Evolutionary conservation across 2,113 vertebrate genomes (phyloP), one percentile per base, ranked within the genome.

Genomic region (Triplophysa tibetana): DNA sequence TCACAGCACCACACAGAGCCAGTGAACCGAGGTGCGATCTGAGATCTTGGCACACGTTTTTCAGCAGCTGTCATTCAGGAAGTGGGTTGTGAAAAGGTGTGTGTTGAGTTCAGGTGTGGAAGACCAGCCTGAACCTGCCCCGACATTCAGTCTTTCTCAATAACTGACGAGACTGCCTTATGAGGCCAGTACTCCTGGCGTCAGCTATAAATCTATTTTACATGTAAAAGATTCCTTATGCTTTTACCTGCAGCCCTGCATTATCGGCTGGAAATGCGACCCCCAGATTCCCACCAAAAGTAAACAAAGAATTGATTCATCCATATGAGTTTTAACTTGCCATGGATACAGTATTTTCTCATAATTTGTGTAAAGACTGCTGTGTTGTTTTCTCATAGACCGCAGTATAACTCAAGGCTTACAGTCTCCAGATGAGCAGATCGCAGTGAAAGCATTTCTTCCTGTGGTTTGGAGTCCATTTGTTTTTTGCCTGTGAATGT

Each of bases 41-140:
- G 82, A 87, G 83, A 85, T 75, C 63, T 75, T 90, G 87, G 88
- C 88, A 24, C 89, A 76, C 45, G 29, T 70, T 86, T 89, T 88
- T 91, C 88, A 87, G 72, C 83, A 68, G 72, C 45, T 65, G 70
- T 75, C 41, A 72, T 82, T 82, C 87, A 86, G 90, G 89, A 90
- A 90, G 87, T 86, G 52, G 82, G 80, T 82, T 84, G 73, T 67
- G 48, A 81, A 75, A 77, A 29, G 73, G 77, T 76, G 82, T 69
- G 85, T 85, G 85, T 81, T 76, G 83, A 83, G 75, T 87, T 85
- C 85, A 91, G 85, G 88, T 90, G 85, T 75, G 8, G 29, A 16
- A 63, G 29, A 67, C 67, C 72, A 77, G 76, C 48, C 11, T 19
- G 56, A 69, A 72, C 90, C 72, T 93, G 91, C 88, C 75, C 38